Conservation (phyloP, 2,113 vertebrate species). For the Taxidea taxus region DNA sequence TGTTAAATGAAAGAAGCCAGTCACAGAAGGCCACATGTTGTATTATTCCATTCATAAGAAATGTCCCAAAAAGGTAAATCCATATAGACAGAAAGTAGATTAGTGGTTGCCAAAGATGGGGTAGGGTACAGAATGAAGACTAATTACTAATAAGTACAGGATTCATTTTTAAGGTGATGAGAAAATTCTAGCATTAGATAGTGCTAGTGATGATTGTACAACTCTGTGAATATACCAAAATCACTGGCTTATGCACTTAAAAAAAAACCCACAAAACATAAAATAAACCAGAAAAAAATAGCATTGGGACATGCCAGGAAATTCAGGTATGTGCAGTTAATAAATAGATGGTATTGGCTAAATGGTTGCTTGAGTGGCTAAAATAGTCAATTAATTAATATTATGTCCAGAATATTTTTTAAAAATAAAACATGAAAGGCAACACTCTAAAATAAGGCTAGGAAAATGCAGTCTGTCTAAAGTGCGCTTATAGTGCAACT, state of each 20-base stretch:
- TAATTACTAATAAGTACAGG: neutral
- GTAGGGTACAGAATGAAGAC: fast-evolving
- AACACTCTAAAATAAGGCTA: neutral
- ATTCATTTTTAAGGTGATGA: neutral
- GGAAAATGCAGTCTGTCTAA: neutral
- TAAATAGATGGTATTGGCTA: neutral
- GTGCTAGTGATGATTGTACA: neutral
- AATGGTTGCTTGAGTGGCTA: neutral
- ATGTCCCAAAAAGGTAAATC: neutral
- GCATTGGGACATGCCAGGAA: neutral
- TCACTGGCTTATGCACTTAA: neutral
- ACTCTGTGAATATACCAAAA: neutral
- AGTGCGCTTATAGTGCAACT: neutral
- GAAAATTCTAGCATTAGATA: neutral
- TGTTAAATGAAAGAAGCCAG: neutral
- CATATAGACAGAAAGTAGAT: neutral
- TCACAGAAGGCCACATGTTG: neutral
- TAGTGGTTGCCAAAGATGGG: neutral
- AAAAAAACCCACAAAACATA: neutral
- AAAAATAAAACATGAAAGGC: neutral
- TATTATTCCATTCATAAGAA: neutral
- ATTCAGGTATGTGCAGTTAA: neutral
- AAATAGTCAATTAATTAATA: slow-evolving; percentile 10
- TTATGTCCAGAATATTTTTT: neutral
- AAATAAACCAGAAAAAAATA: neutral